Evolutionary conservation across 1,140 invertebrate genomes (phyloP).

Genomic region (Euglossa dilemma): DNA sequence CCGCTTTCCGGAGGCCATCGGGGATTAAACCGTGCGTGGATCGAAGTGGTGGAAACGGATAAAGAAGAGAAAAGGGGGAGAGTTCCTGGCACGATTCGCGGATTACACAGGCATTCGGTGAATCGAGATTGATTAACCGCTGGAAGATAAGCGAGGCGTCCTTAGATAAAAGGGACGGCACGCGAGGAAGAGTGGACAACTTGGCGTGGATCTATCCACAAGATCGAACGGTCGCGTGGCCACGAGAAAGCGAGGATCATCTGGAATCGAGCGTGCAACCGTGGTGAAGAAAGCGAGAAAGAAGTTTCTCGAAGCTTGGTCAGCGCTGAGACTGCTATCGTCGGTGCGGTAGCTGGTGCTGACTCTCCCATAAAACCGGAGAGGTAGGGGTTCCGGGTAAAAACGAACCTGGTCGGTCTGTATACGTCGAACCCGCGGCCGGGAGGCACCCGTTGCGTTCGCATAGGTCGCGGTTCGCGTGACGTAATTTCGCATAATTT

Average conservation of each 20-base stretch:
- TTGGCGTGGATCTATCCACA: too few species aligned
- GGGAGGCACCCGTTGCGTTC: not conserved
- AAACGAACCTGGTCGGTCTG: not conserved
- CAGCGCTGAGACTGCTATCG: not conserved
- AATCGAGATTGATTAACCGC: not conserved
- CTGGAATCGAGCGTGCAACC: not conserved
- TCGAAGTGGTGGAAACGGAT: not conserved
- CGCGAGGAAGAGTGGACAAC: not conserved
- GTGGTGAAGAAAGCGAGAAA: not conserved
- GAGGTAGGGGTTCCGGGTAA: not conserved
- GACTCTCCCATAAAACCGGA: not conserved
- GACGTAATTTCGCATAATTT: conserved; percentile 7
- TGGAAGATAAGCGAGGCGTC: not conserved
- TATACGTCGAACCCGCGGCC: not conserved
- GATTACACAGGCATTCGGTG: not conserved
- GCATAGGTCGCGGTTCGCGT: conserved; percentile 2
- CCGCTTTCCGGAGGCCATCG: not conserved
- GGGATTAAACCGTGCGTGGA: not conserved
- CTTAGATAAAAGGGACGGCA: not conserved
- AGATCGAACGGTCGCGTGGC: not conserved
- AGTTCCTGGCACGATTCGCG: not conserved
- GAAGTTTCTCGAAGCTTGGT: conserved; percentile 49
- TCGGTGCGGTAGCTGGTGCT: not conserved
- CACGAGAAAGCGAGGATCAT: not conserved
- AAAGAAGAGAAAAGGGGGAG: not conserved